Conservation (phyloP, 2,797 vertebrate species). For the Rhinoraja longicauda region DNA sequence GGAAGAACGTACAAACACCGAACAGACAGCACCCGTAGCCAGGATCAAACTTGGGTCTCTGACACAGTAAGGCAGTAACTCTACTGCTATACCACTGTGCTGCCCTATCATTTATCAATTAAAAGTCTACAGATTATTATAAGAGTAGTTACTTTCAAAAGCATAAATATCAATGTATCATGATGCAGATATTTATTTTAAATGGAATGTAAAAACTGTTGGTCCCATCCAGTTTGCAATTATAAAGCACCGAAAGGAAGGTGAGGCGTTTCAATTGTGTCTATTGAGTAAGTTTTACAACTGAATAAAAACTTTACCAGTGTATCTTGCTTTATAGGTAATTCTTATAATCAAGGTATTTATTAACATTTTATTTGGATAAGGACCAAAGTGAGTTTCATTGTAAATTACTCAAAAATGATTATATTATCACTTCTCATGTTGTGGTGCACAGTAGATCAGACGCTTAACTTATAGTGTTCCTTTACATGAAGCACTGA, state of each 20-base stretch:
- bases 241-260: neutral
- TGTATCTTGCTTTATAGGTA: neutral
- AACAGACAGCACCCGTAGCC: too few relatives aligned
- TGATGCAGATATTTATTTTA: neutral
- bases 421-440: neutral
- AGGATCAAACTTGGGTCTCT: too few relatives aligned
- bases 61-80: too few relatives aligned
- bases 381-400: neutral
- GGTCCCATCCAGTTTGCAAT: neutral
- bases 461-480: neutral
- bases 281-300: neutral
- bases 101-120: neutral
- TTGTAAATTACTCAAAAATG: neutral
- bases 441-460: neutral
- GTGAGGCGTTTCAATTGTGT: neutral
- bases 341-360: neutral
- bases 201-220: neutral
- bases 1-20: too few relatives aligned
- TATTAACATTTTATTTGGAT: neutral
- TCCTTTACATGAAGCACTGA: too few relatives aligned
- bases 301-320: neutral
- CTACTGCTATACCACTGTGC: too few relatives aligned
- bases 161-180: too few relatives aligned
- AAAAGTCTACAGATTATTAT: neutral
- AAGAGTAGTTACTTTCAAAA: neutral